Evolutionary conservation across 2,888 invertebrate species (phyloP).

Genomic region (Sarcophaga variegata): DNA sequence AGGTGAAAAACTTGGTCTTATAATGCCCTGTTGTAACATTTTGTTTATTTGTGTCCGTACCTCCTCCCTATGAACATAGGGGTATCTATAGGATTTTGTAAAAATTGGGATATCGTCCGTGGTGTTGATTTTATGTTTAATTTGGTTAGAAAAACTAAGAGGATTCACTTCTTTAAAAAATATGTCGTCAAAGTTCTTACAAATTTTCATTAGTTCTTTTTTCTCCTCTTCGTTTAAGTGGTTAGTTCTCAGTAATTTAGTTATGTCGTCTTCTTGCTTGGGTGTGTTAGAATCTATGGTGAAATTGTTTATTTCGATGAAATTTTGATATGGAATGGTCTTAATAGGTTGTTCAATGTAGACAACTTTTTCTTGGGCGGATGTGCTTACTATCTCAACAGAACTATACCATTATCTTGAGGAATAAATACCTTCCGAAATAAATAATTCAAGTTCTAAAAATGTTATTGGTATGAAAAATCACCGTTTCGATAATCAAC

Average conservation of each 20-base stretch:
- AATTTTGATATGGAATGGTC: slow-evolving; percentile 33
- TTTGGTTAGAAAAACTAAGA: slow-evolving; percentile 42
- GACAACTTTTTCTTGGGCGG: slow-evolving; percentile 46
- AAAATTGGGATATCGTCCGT: slow-evolving; percentile 68
- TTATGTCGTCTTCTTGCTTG: background rate
- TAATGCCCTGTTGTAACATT: slow-evolving; percentile 55
- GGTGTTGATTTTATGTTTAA: slow-evolving; percentile 63
- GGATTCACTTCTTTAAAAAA: slow-evolving; percentile 39
- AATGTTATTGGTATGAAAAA: slow-evolving; percentile 30
- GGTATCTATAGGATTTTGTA: slow-evolving; percentile 66
- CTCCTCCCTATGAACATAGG: slow-evolving; percentile 72
- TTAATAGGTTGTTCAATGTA: slow-evolving; percentile 64
- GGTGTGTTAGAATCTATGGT: slow-evolving; percentile 35
- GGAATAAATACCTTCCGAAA: slow-evolving; percentile 56
- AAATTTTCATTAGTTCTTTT: slow-evolving; percentile 21
- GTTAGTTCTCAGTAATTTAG: slow-evolving; percentile 22
- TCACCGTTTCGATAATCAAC: slow-evolving; percentile 53
- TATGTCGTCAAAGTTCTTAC: slow-evolving; percentile 43
- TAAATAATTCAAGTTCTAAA: slow-evolving; percentile 35
- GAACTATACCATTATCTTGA: slow-evolving; percentile 49
- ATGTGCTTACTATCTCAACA: slow-evolving; percentile 48
- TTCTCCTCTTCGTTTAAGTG: slow-evolving; percentile 30
- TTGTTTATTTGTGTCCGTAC: slow-evolving; percentile 70
- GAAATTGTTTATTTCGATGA: slow-evolving; percentile 54
- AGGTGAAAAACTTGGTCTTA: slow-evolving; percentile 33